Percentiles rank a stretch among this genome's conserved stretches.
Evolutionary conservation across 2,888 invertebrate species (phyloP).

Genomic region (Malthinus seriepunctatus): DNA sequence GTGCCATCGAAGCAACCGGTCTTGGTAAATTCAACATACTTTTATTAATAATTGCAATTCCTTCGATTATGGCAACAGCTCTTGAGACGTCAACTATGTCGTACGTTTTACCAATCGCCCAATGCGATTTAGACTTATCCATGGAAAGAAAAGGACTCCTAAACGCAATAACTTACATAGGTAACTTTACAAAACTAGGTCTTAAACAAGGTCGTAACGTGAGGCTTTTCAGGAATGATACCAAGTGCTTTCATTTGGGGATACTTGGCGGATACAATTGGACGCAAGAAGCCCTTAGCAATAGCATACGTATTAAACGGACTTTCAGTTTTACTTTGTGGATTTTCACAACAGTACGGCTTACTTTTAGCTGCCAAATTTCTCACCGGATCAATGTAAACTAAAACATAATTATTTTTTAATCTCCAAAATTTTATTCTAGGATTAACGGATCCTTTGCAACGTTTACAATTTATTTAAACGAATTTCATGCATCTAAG

Average conservation of each 20-base stretch:
- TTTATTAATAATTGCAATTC: conserved; percentile 63
- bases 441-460: conserved; percentile 75
- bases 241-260: conserved; percentile 78
- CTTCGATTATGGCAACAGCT: conserved; percentile 68
- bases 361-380: conserved; percentile 70
- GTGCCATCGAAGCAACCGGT: conserved; percentile 67
- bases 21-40: conserved; percentile 73
- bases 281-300: conserved; percentile 67
- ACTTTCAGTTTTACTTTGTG: conserved; percentile 64
- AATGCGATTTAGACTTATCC: conserved; percentile 72
- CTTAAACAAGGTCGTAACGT: not conserved
- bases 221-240: conserved; percentile 67
- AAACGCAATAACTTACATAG: conserved; percentile 72
- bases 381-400: conserved; percentile 75
- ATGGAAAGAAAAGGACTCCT: conserved; percentile 72
- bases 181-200: conserved; percentile 48
- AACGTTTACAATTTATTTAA: conserved; percentile 70
- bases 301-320: conserved; percentile 68
- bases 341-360: conserved; percentile 67
- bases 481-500: conserved; percentile 71
- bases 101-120: conserved; percentile 73
- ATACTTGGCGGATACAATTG: conserved; percentile 73
- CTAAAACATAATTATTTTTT: not conserved
- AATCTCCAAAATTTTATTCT: conserved; percentile 29
- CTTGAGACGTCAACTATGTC: conserved; percentile 75